phyloP scores from a whole-genome alignment of 2,888 invertebrate species.

The Xestoiulus laeticollis region DNA sequence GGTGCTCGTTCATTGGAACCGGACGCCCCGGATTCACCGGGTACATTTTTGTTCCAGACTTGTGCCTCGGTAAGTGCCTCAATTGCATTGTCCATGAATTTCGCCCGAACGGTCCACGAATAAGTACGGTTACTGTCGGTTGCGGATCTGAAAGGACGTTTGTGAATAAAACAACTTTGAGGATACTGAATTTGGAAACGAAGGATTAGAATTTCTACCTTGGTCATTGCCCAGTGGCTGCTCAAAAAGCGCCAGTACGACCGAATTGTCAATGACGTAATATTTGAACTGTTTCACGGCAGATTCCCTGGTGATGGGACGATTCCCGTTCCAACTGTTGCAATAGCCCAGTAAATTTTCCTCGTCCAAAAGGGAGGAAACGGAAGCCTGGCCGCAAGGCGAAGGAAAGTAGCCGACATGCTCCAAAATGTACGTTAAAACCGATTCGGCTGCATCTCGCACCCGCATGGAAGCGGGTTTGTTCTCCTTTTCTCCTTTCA shows the following conservation, averaged over 20 bases:
- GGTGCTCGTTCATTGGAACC: constrained; percentile 77
- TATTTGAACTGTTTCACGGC: constrained; percentile 77
- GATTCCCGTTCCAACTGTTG: constrained; percentile 70
- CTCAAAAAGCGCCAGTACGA: constrained; percentile 87
- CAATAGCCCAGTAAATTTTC: constrained; percentile 80
- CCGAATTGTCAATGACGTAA: constrained; percentile 92
- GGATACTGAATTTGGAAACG: not conserved
- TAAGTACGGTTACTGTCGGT: constrained; percentile 87
- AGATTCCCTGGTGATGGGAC: constrained; percentile 67
- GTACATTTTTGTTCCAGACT: constrained; percentile 72
- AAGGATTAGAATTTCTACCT: constrained; percentile 62
- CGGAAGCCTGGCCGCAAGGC: constrained; percentile 82
- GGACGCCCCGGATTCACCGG: constrained; percentile 73
- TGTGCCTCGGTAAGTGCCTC: constrained; percentile 85
- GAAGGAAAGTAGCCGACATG: constrained; percentile 88
- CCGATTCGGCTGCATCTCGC: constrained; percentile 94
- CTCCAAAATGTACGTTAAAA: constrained; percentile 89
- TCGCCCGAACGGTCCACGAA: constrained; percentile 92
- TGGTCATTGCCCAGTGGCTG: constrained; percentile 89
- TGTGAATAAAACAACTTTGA: not conserved
- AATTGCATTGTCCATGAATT: constrained; percentile 93
- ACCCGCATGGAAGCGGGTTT: constrained; percentile 98
- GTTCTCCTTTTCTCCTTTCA: constrained; percentile 94
- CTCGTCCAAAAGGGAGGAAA: constrained; percentile 89
- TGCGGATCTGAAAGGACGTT: constrained; percentile 76